Conservation (phyloP, 1,140 invertebrate species). For the Lepidotrigona ventralis region DNA sequence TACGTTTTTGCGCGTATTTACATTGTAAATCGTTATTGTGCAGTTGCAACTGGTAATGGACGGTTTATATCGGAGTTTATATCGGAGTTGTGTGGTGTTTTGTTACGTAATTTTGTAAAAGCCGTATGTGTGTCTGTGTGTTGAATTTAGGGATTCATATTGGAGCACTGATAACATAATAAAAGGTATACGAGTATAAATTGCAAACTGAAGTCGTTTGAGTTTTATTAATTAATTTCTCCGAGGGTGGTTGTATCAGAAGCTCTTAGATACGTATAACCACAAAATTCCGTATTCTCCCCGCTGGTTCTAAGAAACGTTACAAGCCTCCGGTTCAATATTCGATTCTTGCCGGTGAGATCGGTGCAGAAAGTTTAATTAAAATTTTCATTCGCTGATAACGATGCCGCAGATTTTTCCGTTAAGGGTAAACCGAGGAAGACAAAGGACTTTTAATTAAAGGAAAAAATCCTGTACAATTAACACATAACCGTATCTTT, state of each 20-base stretch:
- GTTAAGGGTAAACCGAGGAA: background rate
- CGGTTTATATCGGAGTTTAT: too few relatives aligned
- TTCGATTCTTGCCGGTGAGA: background rate
- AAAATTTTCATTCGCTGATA: background rate
- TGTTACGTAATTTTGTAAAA: too few relatives aligned
- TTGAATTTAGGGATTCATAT: too few relatives aligned
- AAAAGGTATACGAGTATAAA: background rate
- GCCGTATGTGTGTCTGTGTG: too few relatives aligned
- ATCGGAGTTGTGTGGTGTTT: too few relatives aligned
- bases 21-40: too few relatives aligned
- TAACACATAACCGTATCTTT: slow-evolving; percentile 1
- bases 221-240: background rate
- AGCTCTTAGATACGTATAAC: background rate
- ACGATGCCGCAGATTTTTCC: background rate
- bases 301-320: background rate
- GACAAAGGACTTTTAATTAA: slow-evolving; percentile 22
- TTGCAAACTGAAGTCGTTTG: background rate
- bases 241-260: background rate
- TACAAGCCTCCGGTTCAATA: background rate
- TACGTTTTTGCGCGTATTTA: background rate
- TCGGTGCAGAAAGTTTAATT: background rate
- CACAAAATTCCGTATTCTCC: background rate
- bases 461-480: slow-evolving; percentile 4
- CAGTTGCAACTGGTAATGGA: too few relatives aligned
- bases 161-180: too few relatives aligned